Base-by-base conservation (phyloP, 2,888 invertebrate genomes). In the Sminthurinus aureus region DNA sequence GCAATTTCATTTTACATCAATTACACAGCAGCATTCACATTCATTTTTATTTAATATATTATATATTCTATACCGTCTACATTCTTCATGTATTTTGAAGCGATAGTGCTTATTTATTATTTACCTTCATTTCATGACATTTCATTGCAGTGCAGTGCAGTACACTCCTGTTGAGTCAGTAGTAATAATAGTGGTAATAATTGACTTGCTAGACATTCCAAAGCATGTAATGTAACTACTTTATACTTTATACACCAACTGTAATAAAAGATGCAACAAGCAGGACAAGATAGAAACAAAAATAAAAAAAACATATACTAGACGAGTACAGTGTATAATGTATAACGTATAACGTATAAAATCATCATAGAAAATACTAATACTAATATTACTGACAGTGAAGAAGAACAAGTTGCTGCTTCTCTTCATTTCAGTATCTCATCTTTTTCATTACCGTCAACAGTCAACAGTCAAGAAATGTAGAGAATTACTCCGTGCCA, bases 1-100 rank as follows among this genome's bases (percentile, higher is more conserved):
- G 81, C 74, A 81, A 81, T 81, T 64, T 64, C 74, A 81, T 81
- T 64, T 81, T 81, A 81, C 81, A 81, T 81, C 81, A 74, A 81
- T 81, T 81, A 81, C 81, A 74, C 81, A 38, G 38, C 38, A 38
- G 38, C 6, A 38, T 38, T 6, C 38, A 38, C 38, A 38, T 38
- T 38, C 38, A 38, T 38, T 38, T 38, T 38, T 38, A 38, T 38
- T 38, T n/a, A n/a, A n/a, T n/a, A n/a, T n/a, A n/a, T n/a, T n/a
- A n/a, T n/a, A n/a, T n/a, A n/a, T 38, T 38, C 38, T 38, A 6
- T 38, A 38, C 38, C 38, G 1, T 38, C 6, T 38, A 38, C 6
- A 38, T 38, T 38, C 38, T 58, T 66, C 81, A 74, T 74, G 74
- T 74, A 81, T 81, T 81, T 74, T 73, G 20, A 69, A 58, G 20